Evolutionary conservation across 2,888 invertebrate species (phyloP).

Genomic region (Lasius platythorax): DNA sequence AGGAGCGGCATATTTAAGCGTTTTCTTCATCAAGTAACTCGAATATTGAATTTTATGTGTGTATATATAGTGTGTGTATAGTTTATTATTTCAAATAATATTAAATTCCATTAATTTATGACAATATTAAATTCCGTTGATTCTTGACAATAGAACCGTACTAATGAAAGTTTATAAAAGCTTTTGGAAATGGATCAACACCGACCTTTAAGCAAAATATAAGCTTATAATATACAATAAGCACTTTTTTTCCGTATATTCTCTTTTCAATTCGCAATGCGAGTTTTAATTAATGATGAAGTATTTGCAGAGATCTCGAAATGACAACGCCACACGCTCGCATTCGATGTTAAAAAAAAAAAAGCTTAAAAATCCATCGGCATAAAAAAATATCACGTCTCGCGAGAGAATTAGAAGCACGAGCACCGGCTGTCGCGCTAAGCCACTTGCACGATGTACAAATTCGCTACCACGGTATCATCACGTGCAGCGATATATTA

Average conservation of each 20-base stretch:
- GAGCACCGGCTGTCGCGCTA: not conserved
- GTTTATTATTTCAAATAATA: not conserved
- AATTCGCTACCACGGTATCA: not conserved
- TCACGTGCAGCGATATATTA: not conserved
- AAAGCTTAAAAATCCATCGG: not conserved
- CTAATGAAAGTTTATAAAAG: not conserved
- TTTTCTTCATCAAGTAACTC: not conserved
- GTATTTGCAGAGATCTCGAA: not conserved
- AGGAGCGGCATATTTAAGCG: not conserved
- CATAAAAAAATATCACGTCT: not conserved
- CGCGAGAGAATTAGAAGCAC: not conserved
- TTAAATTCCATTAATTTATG: constrained; percentile 16
- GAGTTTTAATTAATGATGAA: not conserved
- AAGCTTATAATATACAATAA: not conserved
- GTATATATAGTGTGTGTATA: not conserved
- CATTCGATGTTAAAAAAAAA: not conserved
- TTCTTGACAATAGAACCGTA: not conserved
- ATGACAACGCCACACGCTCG: not conserved
- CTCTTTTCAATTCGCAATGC: not conserved
- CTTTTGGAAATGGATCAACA: not conserved
- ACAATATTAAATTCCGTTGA: constrained; percentile 4
- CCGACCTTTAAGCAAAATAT: not conserved
- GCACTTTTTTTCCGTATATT: not conserved
- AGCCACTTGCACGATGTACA: not conserved
- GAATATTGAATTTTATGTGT: not conserved